Percentiles rank a stretch among this genome's conserved stretches.
These are phyloP conservation scores for Corydoras sp. DNA, from an alignment of 2,113 vertebrate genomes.

Conservation along the genomic window DNA sequence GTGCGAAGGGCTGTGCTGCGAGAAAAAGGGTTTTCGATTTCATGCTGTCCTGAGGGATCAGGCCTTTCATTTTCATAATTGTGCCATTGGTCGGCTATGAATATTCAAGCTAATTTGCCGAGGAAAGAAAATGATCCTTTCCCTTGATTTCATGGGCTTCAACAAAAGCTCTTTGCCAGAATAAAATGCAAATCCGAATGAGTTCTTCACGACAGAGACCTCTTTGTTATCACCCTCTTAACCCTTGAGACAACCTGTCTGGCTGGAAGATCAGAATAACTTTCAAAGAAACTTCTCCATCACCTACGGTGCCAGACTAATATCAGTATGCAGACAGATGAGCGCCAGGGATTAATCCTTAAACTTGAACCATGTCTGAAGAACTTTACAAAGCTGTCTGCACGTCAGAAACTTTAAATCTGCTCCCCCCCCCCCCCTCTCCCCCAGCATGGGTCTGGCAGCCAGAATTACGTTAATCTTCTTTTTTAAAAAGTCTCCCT, in stretches of 20 bases:
- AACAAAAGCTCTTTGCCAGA: constrained; percentile 24
- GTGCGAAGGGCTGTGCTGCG: too few relatives aligned
- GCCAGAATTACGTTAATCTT: constrained; percentile 41
- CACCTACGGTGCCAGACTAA: constrained; percentile 20
- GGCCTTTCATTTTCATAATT: not conserved
- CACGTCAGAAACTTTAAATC: constrained; percentile 46
- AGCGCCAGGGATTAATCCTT: constrained; percentile 44
- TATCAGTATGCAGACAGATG: constrained; percentile 46
- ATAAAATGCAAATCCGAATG: constrained; percentile 30
- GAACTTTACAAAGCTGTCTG: constrained; percentile 46
- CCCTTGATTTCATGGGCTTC: constrained; percentile 5
- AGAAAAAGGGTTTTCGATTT: too few relatives aligned
- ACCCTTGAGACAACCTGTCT: constrained; percentile 32
- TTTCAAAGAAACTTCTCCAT: constrained; percentile 22
- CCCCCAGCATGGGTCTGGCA: constrained; percentile 29
- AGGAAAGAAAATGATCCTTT: not conserved
- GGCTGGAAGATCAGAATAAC: constrained; percentile 21
- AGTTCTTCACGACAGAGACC: not conserved
- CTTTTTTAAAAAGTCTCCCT: constrained; percentile 31
- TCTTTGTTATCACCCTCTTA: constrained; percentile 17
- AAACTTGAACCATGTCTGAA: constrained; percentile 48
- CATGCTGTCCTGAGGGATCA: too few relatives aligned
- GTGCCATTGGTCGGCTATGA: not conserved
- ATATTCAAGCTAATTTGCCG: not conserved
- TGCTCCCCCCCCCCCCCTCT: constrained; percentile 6